Percentiles rank a stretch among this genome's conserved stretches.
Evolutionary conservation across 2,797 vertebrate species (phyloP).

Genomic region (Rhinoraja longicauda): DNA sequence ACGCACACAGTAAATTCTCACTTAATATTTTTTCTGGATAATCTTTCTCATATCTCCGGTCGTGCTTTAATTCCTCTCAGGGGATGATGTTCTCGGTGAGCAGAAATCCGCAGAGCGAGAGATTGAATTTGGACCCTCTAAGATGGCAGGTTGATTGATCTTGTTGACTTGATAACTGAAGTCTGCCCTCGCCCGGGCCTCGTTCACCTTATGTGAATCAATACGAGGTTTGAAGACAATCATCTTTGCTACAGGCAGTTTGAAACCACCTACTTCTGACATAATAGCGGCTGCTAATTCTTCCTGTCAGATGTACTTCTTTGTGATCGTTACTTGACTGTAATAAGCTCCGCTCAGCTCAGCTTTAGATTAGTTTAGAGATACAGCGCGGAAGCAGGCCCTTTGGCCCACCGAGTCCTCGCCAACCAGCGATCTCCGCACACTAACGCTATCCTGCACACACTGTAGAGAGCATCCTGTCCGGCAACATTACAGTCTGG

Average conservation of each 20-base stretch:
- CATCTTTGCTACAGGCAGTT: slow-evolving; percentile 70
- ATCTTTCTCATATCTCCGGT: slow-evolving; percentile 33
- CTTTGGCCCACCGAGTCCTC: too few relatives aligned
- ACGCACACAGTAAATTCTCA: neutral
- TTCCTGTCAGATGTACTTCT: slow-evolving; percentile 77
- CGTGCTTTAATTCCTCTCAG: slow-evolving; percentile 23
- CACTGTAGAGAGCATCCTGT: too few relatives aligned
- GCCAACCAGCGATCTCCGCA: too few relatives aligned
- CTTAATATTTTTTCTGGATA: slow-evolving; percentile 5
- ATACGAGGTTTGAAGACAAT: slow-evolving; percentile 80
- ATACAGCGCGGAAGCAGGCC: too few relatives aligned
- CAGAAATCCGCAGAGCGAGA: slow-evolving; percentile 90
- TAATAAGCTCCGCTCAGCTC: neutral
- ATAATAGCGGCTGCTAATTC: slow-evolving; percentile 75
- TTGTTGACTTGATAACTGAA: slow-evolving; percentile 89
- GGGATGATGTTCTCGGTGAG: slow-evolving; percentile 53
- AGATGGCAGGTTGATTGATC: slow-evolving; percentile 99
- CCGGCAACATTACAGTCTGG: too few relatives aligned
- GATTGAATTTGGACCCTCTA: slow-evolving; percentile 88
- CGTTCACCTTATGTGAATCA: slow-evolving; percentile 97
- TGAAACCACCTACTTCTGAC: slow-evolving; percentile 72
- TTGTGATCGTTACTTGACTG: slow-evolving; percentile 29
- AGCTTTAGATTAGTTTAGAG: too few relatives aligned
- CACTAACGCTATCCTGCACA: too few relatives aligned
- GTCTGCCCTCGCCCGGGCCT: slow-evolving; percentile 78